Evolutionary conservation across 2,888 invertebrate genomes (phyloP).

Genomic region (Rutpela maculata): DNA sequence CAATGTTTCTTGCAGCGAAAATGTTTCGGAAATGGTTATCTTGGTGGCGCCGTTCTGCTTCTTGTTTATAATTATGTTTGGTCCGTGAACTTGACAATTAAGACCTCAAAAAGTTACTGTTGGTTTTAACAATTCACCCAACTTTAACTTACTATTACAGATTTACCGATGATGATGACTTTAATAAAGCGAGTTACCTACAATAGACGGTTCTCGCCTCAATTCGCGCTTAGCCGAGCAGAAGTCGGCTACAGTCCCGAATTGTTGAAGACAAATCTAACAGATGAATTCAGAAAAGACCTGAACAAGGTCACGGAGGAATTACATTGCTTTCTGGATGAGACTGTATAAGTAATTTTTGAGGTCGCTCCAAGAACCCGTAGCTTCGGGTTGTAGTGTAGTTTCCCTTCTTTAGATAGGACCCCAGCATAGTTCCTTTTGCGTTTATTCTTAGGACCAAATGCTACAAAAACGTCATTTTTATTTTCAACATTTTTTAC

Average conservation of each 20-base stretch:
- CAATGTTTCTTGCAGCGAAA: constrained; percentile 30
- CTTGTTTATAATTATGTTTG: constrained; percentile 63
- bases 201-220: constrained; percentile 56
- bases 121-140: constrained; percentile 74
- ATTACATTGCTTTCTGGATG: constrained; percentile 75
- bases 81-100: constrained; percentile 69
- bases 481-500: constrained; percentile 40
- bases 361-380: constrained; percentile 73
- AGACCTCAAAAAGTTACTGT: constrained; percentile 75
- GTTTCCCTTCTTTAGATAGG: constrained; percentile 72
- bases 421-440: constrained; percentile 68
- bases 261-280: constrained; percentile 73
- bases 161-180: constrained; percentile 61
- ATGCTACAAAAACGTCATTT: constrained; percentile 36
- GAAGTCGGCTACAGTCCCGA: constrained; percentile 64
- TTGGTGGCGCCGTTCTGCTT: constrained; percentile 45
- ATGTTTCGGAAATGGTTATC: not conserved
- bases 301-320: constrained; percentile 71
- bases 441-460: constrained; percentile 48
- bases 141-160: constrained; percentile 66
- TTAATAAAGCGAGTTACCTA: constrained; percentile 14
- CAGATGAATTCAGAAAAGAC: constrained; percentile 75
- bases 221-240: constrained; percentile 65
- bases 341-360: constrained; percentile 75
- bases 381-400: constrained; percentile 69